phyloP scores from a whole-genome alignment of 2,113 vertebrate genomes.

The Chascanopsetta lugubris region DNA sequence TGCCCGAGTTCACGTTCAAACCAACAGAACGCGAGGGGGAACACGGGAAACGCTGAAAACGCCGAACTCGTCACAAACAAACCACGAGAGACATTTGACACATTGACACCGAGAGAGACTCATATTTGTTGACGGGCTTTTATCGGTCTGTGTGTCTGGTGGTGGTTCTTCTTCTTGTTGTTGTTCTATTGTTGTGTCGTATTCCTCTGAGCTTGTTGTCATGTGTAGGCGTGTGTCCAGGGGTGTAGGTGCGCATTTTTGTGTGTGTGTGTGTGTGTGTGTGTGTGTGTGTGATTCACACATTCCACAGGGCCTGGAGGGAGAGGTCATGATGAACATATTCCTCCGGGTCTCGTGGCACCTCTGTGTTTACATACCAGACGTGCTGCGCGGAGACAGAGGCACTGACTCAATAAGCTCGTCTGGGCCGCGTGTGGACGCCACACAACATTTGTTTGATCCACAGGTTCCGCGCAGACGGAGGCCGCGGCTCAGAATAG shows the following conservation, averaged over 20 bases:
- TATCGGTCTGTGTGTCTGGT: neutral
- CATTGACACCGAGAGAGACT: too few species aligned
- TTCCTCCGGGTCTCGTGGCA: conserved; percentile 57
- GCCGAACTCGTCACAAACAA: too few species aligned
- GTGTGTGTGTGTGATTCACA: conserved; percentile 54
- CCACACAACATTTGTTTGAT: conserved; percentile 16
- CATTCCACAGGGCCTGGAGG: conserved; percentile 67
- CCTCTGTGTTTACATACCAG: conserved; percentile 70
- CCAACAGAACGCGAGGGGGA: too few species aligned
- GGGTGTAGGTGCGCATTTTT: conserved; percentile 56
- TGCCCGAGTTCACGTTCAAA: too few species aligned
- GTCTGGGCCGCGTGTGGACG: conserved; percentile 39
- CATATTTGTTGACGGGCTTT: too few species aligned
- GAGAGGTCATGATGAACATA: conserved; percentile 60
- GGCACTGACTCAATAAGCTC: conserved; percentile 49
- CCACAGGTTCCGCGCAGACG: conserved; percentile 23
- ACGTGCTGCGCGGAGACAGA: conserved; percentile 57
- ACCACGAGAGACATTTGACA: too few species aligned
- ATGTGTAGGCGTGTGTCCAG: neutral
- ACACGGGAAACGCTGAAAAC: too few species aligned
- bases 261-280: conserved; percentile 46
- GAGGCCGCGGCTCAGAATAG: conserved; percentile 7
- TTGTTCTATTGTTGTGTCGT: conserved; percentile 1
- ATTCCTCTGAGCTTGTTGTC: conserved; percentile 1
- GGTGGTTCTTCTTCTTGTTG: neutral